Base-by-base conservation (phyloP, 1,140 invertebrate species). In the Cheumatopsyche charites region DNA sequence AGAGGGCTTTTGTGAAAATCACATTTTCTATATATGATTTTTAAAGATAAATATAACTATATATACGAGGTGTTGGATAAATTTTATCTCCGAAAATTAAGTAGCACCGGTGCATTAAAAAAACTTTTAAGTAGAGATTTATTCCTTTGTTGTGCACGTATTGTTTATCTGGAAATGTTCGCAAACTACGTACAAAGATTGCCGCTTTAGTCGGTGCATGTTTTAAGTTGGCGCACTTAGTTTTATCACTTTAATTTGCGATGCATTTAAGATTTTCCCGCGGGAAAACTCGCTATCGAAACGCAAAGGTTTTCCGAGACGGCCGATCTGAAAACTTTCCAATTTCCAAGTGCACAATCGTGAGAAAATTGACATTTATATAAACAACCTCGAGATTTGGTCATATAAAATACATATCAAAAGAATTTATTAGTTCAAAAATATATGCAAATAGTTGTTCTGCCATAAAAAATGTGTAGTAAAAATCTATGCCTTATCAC, bases 161-260 rank as follows among this genome's bases (percentile, higher is more conserved):
- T 58, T 58, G 55, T 58, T 58, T 58, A 58, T 58, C 55, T 58
- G 23, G 55, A 58, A 58, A 17, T 58, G 55, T 58, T 58, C 55
- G 55, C 55, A 25, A 58, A 58, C 55, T 58, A 58, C 55, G 55
- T 58, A 58, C 55, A 58, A 58, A 58, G 55, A 58, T 58, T 26
- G 55, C 21, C 21, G 55, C 55, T 58, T 36, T 58, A 58, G 19
- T 58, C 13, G 55, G 55, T 58, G 55, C 55, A 58, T 58, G 55
- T 26, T 58, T 58, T 21, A 58, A 19, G 17, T 58, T 17, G 17
- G 55, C 43, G 43, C 55, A 58, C 23, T 58, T 26, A 58, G 55
- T 58, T 58, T 58, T 58, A 58, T 58, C 55, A 58, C 19, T 58
- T 58, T 58, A 58, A 58, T 58, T 58, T 58, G 55, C 55, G 55